Evolutionary conservation across 2,888 invertebrate genomes (phyloP), one percentile per base, ranked within the genome.

Genomic region (Macrosiphum euphorbiae): DNA sequence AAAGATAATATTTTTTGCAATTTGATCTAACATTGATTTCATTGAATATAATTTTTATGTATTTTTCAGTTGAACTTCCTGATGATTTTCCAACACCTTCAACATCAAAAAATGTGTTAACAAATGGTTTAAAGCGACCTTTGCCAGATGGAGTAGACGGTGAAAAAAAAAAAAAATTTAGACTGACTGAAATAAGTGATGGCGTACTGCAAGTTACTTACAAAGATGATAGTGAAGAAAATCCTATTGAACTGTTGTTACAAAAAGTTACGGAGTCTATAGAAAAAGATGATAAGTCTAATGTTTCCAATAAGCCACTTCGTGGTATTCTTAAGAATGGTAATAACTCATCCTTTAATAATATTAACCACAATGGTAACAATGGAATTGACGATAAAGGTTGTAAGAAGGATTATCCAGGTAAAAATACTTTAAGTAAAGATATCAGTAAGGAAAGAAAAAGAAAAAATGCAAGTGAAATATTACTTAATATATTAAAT

Each of bases 111-210:
- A 61, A 50, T 50, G 87, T 41, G 11, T 52, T 20, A 52, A 52
- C 47, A 50, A 88, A 41, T 52, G n/a, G 88, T 28, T 55, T 94
- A 52, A 94, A 94, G 41, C 90, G 90, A 67, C 20, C 90, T 90
- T 89, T 85, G 61, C 24, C 44, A 50, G 47, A 58, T 58, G 47
- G 24, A 78, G 10, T 50, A 47, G 52, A 28, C 0, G n/a, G 35
- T 44, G 50, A 35, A 24, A 44, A 41, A 1, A 41, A 10, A 8
- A 93, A 94, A 86, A 94, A 94, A 94, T 2, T 61, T 1, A 90
- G 20, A 52, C 8, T 50, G 20, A 28, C 5, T 35, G n/a, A 61
- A 50, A 5, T 0, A 61, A 35, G 13, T 52, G 35, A 90, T 24
- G 58, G 58, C 20, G 28, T 90, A 85, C 4, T 35, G 58, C 61